phyloP scores from a whole-genome alignment of 2,888 invertebrate genomes.

The Suillia variegata region DNA sequence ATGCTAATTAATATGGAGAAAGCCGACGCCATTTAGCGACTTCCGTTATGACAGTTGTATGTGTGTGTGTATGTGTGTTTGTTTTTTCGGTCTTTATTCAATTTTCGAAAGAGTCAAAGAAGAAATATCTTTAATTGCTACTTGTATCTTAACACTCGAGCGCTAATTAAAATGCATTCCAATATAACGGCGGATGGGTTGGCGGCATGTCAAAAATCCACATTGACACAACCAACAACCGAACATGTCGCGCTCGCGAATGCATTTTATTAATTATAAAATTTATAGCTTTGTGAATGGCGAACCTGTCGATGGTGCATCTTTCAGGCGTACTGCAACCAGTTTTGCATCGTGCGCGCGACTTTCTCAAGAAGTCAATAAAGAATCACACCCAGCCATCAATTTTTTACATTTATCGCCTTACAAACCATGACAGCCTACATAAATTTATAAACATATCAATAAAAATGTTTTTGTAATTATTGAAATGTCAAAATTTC shows the following conservation, averaged over 20 bases:
- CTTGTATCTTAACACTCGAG: slow-evolving; percentile 5
- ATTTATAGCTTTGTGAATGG: not conserved
- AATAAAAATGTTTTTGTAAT: too few species aligned
- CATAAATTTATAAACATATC: not conserved
- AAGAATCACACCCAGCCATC: not conserved
- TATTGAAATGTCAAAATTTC: slow-evolving; percentile 9
- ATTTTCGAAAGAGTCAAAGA: slow-evolving; percentile 4
- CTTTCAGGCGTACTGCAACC: not conserved
- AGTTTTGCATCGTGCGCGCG: not conserved
- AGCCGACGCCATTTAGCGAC: slow-evolving; percentile 22
- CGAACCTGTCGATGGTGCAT: not conserved
- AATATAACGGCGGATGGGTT: not conserved
- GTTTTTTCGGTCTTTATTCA: too few species aligned
- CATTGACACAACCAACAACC: too few species aligned
- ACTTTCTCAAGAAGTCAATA: not conserved
- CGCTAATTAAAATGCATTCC: slow-evolving; percentile 20
- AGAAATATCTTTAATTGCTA: not conserved
- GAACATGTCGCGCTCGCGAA: too few species aligned
- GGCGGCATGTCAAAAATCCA: not conserved
- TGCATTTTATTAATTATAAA: slow-evolving; percentile 1
- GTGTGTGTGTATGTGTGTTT: too few species aligned
- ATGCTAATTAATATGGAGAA: slow-evolving; percentile 23
- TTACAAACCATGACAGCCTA: slow-evolving; percentile 6
- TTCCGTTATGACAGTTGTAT: slow-evolving; percentile 20
- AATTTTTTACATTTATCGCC: not conserved